Evolutionary conservation across 2,797 vertebrate genomes (phyloP), one percentile per base, ranked within the genome.

Genomic region (Mastacembelus armatus): DNA sequence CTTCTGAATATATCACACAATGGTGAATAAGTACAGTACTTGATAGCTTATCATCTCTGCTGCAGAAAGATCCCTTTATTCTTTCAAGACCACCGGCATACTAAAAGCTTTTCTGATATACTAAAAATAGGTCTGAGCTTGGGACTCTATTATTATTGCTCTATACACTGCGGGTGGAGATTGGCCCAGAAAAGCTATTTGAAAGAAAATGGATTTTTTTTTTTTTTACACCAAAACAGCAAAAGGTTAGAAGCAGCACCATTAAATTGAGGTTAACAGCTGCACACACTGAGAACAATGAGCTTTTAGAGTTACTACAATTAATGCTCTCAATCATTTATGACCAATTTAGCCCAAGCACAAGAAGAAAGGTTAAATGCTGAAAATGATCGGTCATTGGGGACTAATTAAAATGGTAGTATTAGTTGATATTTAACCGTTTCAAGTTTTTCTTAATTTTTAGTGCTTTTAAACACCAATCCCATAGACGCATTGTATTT

Each of bases 111-210:
- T 75, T 89, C 73, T 84, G 66, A 80, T 54, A 43, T 3, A 33
- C 84, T 90, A 88, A 79, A 89, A 88, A 90, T 89, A 90, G 82
- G 19, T 49, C 55, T 44, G 58, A 66, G 71, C 65, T 77, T 59
- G 56, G 70, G 60, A 14, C 84, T 75, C 84, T 87, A 85, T 91
- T 88, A 78, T 81, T 81, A 74, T 47, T 72, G 59, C 68, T 78
- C 74, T 51, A 62, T 51, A 75, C 63, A 73, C 63, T 43, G 73
- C 56, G 63, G 47, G 50, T 73, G 61, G 47, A 80, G n/a, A 63
- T 26, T 77, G 78, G 72, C 74, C 79, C 70, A 82, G 68, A 86
- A 82, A 87, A 66, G 71, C 70, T 77, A 47, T 87, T 86, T 65
- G 32, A 48, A 55, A 78, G 44, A 70, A 81, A 77, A 74, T 66